Evolutionary conservation across 2,797 vertebrate species (phyloP).

Genomic region (Streptopelia turtur): DNA sequence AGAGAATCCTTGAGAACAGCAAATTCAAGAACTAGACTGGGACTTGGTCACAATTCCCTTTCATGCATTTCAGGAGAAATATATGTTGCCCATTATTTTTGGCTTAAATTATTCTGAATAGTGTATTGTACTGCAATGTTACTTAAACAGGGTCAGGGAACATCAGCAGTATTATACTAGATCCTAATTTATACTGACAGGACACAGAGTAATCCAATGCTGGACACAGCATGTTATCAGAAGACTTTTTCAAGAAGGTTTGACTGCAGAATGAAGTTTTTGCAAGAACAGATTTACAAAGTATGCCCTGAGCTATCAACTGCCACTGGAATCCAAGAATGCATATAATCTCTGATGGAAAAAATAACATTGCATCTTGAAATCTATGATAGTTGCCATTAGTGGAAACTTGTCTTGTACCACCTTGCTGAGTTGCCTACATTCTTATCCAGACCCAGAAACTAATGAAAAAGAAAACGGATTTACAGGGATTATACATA

Average conservation of each 20-base stretch:
- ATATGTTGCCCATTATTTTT: constrained; percentile 37
- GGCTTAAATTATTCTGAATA: constrained; percentile 58
- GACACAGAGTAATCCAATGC: background rate
- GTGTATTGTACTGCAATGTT: background rate
- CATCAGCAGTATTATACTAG: constrained; percentile 39
- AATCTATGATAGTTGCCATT: background rate
- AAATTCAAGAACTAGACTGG: background rate
- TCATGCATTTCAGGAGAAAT: constrained; percentile 9
- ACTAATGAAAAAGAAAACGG: background rate
- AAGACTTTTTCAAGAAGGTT: background rate
- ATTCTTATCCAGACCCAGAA: background rate
- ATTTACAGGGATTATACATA: background rate
- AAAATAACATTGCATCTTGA: background rate
- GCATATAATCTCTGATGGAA: background rate
- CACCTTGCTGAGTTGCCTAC: background rate
- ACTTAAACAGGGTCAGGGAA: constrained; percentile 16
- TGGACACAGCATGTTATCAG: background rate
- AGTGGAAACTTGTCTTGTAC: background rate
- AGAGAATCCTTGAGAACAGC: background rate
- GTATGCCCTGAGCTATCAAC: background rate
- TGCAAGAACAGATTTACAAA: background rate
- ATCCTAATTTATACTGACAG: constrained; percentile 44
- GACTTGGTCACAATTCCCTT: constrained; percentile 5
- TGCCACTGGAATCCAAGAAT: background rate
- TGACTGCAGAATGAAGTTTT: background rate